phyloP scores from a whole-genome alignment of 2,797 vertebrate species.

The Setipinna tenuifilis region DNA sequence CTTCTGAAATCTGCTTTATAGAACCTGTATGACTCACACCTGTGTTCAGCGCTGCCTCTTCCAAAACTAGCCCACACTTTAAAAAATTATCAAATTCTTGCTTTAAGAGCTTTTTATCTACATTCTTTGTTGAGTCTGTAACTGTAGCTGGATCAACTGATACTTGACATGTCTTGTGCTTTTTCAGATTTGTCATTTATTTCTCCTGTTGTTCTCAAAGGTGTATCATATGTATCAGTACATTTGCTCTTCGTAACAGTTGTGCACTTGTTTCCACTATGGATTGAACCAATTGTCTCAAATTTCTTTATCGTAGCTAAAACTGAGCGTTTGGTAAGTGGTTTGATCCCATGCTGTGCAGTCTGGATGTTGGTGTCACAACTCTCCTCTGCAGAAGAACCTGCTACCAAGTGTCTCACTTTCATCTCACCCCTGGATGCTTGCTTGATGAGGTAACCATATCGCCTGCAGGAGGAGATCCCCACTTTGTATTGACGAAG shows the following conservation, averaged over 20 bases:
- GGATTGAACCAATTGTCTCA: slow-evolving; percentile 73
- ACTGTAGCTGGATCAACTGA: not conserved
- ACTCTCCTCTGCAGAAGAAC: slow-evolving; percentile 80
- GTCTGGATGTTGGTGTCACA: slow-evolving; percentile 52
- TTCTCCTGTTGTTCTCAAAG: not conserved
- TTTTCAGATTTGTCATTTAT: slow-evolving; percentile 34
- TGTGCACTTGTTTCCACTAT: slow-evolving; percentile 61
- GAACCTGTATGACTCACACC: no score
- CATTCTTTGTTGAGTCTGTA: no score
- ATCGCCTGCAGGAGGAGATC: slow-evolving; percentile 56
- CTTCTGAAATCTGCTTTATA: no score
- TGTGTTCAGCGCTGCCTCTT: no score
- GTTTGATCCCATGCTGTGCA: slow-evolving; percentile 60
- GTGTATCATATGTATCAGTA: slow-evolving; percentile 29
- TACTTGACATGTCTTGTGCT: not conserved
- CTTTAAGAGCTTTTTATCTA: no score
- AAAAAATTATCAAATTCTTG: no score
- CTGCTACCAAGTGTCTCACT: slow-evolving; percentile 84
- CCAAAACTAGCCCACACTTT: no score
- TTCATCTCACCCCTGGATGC: slow-evolving; percentile 39
- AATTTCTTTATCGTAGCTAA: slow-evolving; percentile 79
- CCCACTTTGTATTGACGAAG: slow-evolving; percentile 85
- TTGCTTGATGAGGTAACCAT: slow-evolving; percentile 36
- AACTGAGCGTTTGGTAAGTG: slow-evolving; percentile 63
- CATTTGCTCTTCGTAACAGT: slow-evolving; percentile 45